phyloP scores from a whole-genome alignment of 2,113 vertebrate species.

The Sylvietta virens region DNA sequence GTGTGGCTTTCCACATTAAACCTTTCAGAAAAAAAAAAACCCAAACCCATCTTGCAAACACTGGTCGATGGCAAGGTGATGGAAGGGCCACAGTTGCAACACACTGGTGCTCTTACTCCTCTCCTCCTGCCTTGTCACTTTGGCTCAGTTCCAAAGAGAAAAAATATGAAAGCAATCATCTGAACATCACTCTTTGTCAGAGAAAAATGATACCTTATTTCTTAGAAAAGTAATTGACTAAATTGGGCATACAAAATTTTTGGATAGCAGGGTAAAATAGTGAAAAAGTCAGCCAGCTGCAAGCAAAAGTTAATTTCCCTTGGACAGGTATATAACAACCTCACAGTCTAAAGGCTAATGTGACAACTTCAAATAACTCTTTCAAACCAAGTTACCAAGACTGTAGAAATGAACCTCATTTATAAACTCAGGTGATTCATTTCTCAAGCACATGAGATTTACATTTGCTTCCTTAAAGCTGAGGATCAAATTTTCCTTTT shows the following conservation, averaged over 20 bases:
- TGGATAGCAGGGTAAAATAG: not conserved
- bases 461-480: not conserved
- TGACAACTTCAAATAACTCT: not conserved
- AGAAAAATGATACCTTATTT: not conserved
- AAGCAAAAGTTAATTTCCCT: not conserved
- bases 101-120: accelerated
- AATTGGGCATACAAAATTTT: not conserved
- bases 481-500: not conserved
- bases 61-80: not conserved
- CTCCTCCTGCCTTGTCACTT: not conserved
- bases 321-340: not conserved
- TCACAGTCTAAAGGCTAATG: not conserved
- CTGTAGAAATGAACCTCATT: not conserved
- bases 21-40: accelerated
- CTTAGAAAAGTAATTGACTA: not conserved
- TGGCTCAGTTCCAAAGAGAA: not conserved
- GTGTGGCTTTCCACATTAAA: not conserved
- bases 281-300: not conserved
- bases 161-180: not conserved
- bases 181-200: not conserved
- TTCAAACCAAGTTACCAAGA: not conserved
- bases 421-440: not conserved
- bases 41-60: not conserved
- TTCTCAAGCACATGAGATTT: not conserved
- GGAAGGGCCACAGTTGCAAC: not conserved